These are phyloP conservation scores for Columba livia DNA, from an alignment of 2,113 vertebrate species.

Conservation along the genomic window DNA sequence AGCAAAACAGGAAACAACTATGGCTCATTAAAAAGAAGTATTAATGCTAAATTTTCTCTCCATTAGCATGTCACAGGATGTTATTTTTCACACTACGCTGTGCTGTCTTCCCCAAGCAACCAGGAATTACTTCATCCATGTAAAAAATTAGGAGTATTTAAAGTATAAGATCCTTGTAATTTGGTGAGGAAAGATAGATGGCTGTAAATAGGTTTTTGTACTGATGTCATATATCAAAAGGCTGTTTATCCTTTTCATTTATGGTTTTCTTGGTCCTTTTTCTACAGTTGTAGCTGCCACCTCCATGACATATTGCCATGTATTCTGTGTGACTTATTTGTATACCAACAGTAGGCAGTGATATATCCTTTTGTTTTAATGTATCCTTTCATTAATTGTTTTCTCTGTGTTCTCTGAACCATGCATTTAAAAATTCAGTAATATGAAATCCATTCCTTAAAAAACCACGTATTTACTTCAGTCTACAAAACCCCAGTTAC, in stretches of 20 bases:
- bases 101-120: background rate
- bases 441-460: background rate
- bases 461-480: rapidly evolving
- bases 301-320: background rate
- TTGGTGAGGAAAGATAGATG: background rate
- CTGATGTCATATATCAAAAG: background rate
- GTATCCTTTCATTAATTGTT: background rate
- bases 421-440: background rate
- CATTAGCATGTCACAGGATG: background rate
- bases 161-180: background rate
- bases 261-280: background rate
- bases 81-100: background rate
- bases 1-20: constrained; percentile 29
- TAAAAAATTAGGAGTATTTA: background rate
- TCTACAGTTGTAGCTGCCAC: background rate
- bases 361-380: background rate
- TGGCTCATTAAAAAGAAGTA: constrained; percentile 3
- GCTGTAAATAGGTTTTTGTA: background rate
- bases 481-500: background rate
- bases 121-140: background rate
- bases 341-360: background rate
- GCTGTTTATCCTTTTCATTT: background rate
- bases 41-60: constrained; percentile 36
- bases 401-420: background rate
- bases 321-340: background rate